Evolutionary conservation across 2,113 vertebrate genomes (phyloP), one percentile per base, ranked within the genome.

Genomic region (Cebus imitator): DNA sequence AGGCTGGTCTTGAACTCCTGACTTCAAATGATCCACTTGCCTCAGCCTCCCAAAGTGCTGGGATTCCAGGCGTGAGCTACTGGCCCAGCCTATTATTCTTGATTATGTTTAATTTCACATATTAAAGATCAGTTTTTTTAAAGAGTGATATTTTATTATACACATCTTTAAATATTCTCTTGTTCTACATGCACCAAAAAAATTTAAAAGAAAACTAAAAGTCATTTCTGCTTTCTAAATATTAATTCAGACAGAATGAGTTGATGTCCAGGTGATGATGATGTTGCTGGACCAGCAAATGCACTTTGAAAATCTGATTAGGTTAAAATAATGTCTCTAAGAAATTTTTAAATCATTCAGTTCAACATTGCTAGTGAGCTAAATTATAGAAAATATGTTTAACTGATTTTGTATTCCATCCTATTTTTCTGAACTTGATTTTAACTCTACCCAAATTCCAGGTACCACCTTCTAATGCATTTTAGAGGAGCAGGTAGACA

Each of bases 391-490:
- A 61, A 81, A 32, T 35, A 0, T 27, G 18, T 83, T 92, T 90
- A n/a, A 20, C 16, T 92, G 58, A 61, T 37, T 87, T 52, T 95
- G 37, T 48, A n/a, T 79, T 94, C 35, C 37, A 66, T 18, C 18
- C 37, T 90, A 1, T 93, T 88, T 90, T 94, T 89, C 64, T 95
- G 40, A 95, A 79, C 17, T 73, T 97, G 90, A 85, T 25, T 91
- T 52, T 61, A 10, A 43, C 40, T 58, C 66, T 48, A 40, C 20
- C 61, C 32, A 52, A 78, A 90, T 83, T 91, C 43, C 55, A 84
- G 6, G 30, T 14, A 79, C 70, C 8, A 30, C 11, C 16, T 92
- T 81, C 16, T 48, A 37, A 94, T 57, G 18, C 40, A 14, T 73
- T 85, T 58, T 27, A 68, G 72, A 92, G 73, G 27, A 86, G 6